Percentiles rank a stretch among this genome's conserved stretches.
These are phyloP conservation scores for Porites divaricata DNA, from an alignment of 92 coral and sea anemone species.

Conservation along the genomic window DNA sequence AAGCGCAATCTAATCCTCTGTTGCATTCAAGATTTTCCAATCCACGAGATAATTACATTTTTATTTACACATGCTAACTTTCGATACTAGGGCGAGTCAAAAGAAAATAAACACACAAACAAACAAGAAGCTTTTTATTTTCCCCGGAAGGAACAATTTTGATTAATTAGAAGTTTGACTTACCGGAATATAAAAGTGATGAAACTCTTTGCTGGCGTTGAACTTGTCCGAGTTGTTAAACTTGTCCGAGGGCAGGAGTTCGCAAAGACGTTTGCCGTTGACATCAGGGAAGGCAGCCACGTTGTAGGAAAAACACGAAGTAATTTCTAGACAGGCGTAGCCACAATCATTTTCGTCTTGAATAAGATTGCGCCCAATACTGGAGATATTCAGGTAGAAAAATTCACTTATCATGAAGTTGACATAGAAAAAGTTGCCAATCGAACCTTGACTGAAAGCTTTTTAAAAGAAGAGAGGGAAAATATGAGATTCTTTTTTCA, in stretches of 20 bases:
- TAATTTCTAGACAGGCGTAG: background rate
- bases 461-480: background rate
- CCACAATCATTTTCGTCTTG: background rate
- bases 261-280: background rate
- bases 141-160: too few relatives aligned
- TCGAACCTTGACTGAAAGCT: background rate
- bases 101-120: too few relatives aligned
- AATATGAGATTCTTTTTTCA: background rate
- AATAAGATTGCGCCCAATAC: background rate
- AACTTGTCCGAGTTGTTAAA: background rate
- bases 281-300: background rate
- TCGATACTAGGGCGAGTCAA: too few relatives aligned
- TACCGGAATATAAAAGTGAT: background rate
- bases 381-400: background rate
- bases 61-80: too few relatives aligned
- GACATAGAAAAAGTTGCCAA: background rate
- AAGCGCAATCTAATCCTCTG: too few relatives aligned
- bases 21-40: too few relatives aligned
- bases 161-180: background rate
- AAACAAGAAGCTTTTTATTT: too few relatives aligned
- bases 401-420: background rate
- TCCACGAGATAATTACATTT: too few relatives aligned
- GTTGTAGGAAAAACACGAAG: background rate
- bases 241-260: background rate
- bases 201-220: background rate